Base-by-base conservation (phyloP, 2,113 vertebrate genomes). In the Myrmecophaga tridactyla region DNA sequence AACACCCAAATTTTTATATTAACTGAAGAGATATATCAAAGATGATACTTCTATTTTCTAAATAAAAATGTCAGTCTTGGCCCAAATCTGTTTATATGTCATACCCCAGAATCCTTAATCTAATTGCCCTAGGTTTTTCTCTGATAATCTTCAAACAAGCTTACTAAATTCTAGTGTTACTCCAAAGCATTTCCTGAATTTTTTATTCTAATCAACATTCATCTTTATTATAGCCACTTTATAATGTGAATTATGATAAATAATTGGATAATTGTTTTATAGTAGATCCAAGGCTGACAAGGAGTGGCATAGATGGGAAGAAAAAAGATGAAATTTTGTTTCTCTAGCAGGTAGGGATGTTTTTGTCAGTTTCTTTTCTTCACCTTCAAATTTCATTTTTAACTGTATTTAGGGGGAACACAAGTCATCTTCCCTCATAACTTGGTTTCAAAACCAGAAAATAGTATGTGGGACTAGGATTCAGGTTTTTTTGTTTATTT, bases 1-100 rank as follows among this genome's bases (percentile, higher is more conserved):
- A 65, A 34, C 84, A 51, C 58, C 13, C 13, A 94, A 58, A n/a
- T 56, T 80, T 97, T 96, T 84, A 25, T 63, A 72, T 89, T 82
- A 86, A 69, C 85, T 62, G 67, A 34, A 86, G 48, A 83, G 29
- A 72, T 65, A 56, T 63, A 70, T 82, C 21, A 77, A 39, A 39
- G 31, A 84, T 53, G 31, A 80, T 53, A 85, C 14, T 72, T 63
- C 62, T 84, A 10, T 84, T 76, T 96, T 87, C 85, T 70, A 14
- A 84, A 56, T 87, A 92, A 83, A 89, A 84, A 23, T 78, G 78
- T 82, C 82, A 90, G 4, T 20, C 48, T 34, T 87, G 21, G 29
- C 83, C 46, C 41, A 84, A 93, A 63, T 93, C 56, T 96, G n/a
- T 84, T 89, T 51, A 70, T 3, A 69, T 75, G 53, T 29, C 31